Conservation (phyloP, 2,888 invertebrate species). For the Spodoptera exigua region DNA sequence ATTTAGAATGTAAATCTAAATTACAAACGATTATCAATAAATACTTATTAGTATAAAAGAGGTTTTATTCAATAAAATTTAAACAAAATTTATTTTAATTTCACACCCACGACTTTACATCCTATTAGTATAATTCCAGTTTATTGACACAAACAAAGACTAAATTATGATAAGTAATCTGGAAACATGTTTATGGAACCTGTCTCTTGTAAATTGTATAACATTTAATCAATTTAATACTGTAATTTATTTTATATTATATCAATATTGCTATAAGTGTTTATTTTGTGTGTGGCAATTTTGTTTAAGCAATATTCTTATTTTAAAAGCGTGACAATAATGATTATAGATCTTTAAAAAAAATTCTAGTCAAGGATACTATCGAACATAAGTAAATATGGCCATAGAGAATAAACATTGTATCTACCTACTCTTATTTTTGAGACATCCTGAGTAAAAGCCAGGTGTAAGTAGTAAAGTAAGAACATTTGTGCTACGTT, state of each 20-base stretch:
- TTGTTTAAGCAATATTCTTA: neutral
- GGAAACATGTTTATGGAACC: constrained; percentile 35
- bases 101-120: constrained; percentile 33
- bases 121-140: constrained; percentile 38
- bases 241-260: constrained; percentile 31
- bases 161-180: constrained; percentile 19
- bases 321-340: too few species aligned
- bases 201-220: constrained; percentile 17
- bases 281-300: neutral
- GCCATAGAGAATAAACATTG: too few species aligned
- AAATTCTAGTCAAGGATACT: too few species aligned
- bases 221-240: constrained; percentile 32
- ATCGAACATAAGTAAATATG: too few species aligned
- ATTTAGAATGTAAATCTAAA: constrained; percentile 1
- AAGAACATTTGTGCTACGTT: too few species aligned
- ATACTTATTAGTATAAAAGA: constrained; percentile 15
- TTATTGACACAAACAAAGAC: constrained; percentile 42
- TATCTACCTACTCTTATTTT: too few species aligned
- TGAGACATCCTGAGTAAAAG: too few species aligned
- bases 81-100: constrained; percentile 13
- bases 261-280: constrained; percentile 6
- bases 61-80: constrained; percentile 33
- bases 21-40: constrained; percentile 26
- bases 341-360: too few species aligned
- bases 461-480: too few species aligned